A percentile compares a stretch with the other conserved stretches of the same genome.
These are phyloP conservation scores for Congeria kusceri DNA, from an alignment of 2,888 invertebrate genomes.

Conservation along the genomic window DNA sequence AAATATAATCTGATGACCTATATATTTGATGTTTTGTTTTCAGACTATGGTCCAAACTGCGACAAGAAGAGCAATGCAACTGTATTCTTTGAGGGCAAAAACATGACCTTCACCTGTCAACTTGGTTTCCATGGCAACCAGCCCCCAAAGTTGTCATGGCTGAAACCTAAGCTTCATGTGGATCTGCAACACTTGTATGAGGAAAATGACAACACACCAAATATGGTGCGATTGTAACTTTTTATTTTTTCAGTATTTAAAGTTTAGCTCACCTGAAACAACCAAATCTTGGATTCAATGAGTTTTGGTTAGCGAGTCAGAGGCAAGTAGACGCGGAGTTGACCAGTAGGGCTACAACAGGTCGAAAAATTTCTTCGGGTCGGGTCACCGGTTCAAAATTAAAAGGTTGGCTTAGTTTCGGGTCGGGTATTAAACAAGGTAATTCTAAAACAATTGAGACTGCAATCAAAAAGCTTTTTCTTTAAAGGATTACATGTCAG, in stretches of 20 bases:
- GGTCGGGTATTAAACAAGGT: no score
- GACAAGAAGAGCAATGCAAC: conserved; percentile 38
- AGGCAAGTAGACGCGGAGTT: no score
- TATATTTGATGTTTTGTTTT: conserved; percentile 7
- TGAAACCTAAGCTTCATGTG: conserved; percentile 29
- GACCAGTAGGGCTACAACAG: no score
- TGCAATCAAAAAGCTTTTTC: no score
- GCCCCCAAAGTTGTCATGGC: conserved; percentile 72
- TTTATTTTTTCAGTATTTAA: background rate
- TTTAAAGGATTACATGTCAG: no score
- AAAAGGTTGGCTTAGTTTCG: no score
- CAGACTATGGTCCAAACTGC: conserved; percentile 52
- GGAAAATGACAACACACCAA: conserved; percentile 24
- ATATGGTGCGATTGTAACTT: conserved; percentile 27
- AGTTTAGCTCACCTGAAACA: no score
- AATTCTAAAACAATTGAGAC: no score
- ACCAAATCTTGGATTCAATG: no score
- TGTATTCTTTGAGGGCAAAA: conserved; percentile 60
- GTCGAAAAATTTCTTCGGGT: no score
- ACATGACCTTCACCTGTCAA: conserved; percentile 73
- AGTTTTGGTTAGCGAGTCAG: no score
- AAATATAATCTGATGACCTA: background rate
- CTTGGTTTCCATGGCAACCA: conserved; percentile 72
- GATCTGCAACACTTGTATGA: conserved; percentile 42
- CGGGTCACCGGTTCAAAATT: no score